Conservation (phyloP, 2,797 vertebrate species). For the Antennarius maculatus region DNA sequence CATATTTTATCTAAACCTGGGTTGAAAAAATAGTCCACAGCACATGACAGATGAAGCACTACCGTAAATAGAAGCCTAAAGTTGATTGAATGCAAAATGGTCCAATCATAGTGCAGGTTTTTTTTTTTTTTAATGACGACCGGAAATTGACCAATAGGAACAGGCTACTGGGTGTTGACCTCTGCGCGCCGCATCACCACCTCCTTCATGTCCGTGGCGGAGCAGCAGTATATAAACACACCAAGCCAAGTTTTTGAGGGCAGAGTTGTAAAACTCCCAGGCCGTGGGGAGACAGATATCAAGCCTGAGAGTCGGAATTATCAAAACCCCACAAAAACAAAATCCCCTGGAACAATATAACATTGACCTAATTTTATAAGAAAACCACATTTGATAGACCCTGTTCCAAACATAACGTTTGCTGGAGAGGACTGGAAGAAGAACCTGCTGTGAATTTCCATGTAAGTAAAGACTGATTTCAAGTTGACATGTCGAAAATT, state of each 20-base stretch:
- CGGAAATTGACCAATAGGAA: constrained; percentile 62
- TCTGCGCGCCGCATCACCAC: constrained; percentile 79
- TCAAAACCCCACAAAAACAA: constrained; percentile 39
- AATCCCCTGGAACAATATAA: constrained; percentile 58
- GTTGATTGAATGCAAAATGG: constrained; percentile 53
- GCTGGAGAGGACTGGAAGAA: constrained; percentile 46
- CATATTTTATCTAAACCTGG: too few species aligned
- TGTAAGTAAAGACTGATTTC: constrained; percentile 65
- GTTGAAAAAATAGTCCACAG: constrained; percentile 58
- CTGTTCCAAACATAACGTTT: constrained; percentile 13
- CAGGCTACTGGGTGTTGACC: constrained; percentile 72
- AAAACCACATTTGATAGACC: constrained; percentile 14
- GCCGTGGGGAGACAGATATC: constrained; percentile 71
- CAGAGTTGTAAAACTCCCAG: constrained; percentile 87
- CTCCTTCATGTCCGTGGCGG: constrained; percentile 80
- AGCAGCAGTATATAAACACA: constrained; percentile 82
- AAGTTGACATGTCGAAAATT: neutral
- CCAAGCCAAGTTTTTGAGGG: constrained; percentile 77
- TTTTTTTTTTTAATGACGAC: constrained; percentile 49
- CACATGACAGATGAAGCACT: constrained; percentile 70
- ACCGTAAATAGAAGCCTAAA: constrained; percentile 71
- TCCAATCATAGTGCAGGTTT: constrained; percentile 57
- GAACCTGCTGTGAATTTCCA: constrained; percentile 67
- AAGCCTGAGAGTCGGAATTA: constrained; percentile 41
- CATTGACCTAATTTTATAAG: constrained; percentile 35